These are phyloP conservation scores for Romanogobio albipinnatus DNA, from an alignment of 2,113 vertebrate species.

Conservation along the genomic window DNA sequence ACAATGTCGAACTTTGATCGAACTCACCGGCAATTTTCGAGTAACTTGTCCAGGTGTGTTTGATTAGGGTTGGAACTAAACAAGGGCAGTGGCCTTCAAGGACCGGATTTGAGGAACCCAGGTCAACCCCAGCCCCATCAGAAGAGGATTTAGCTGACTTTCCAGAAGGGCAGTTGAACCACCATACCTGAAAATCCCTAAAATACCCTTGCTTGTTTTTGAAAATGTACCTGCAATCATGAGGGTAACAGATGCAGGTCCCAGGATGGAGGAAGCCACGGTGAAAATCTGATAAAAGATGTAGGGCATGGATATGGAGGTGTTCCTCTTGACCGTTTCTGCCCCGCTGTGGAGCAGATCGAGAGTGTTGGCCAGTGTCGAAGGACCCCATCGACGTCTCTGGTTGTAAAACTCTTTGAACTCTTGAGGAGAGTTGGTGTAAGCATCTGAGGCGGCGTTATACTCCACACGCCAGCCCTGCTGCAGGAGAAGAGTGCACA, in stretches of 20 bases:
- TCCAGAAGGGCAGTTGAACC: neutral
- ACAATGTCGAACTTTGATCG: too few relatives aligned
- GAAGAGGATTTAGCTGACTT: neutral
- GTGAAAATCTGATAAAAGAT: constrained; percentile 82
- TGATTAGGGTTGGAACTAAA: too few relatives aligned
- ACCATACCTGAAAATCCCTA: too few relatives aligned
- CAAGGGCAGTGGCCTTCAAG: too few relatives aligned
- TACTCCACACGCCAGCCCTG: constrained; percentile 85
- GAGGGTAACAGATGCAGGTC: constrained; percentile 80
- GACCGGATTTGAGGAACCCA: too few relatives aligned
- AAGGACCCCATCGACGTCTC: constrained; percentile 81
- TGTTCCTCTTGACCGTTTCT: constrained; percentile 77
- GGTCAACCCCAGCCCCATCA: neutral
- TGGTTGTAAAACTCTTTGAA: constrained; percentile 86
- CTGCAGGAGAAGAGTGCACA: constrained; percentile 81
- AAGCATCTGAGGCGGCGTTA: constrained; percentile 82
- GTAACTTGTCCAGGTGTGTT: too few relatives aligned
- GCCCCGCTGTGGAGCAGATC: constrained; percentile 77
- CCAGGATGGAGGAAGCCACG: constrained; percentile 80
- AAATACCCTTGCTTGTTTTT: too few relatives aligned
- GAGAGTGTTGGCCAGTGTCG: constrained; percentile 81
- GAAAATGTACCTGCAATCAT: constrained; percentile 78
- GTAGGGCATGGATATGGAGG: constrained; percentile 79
- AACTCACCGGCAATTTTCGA: too few relatives aligned
- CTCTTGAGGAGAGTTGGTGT: constrained; percentile 82